phyloP scores from a whole-genome alignment of 92 coral and sea anemone species.

The Ricordea florida region DNA sequence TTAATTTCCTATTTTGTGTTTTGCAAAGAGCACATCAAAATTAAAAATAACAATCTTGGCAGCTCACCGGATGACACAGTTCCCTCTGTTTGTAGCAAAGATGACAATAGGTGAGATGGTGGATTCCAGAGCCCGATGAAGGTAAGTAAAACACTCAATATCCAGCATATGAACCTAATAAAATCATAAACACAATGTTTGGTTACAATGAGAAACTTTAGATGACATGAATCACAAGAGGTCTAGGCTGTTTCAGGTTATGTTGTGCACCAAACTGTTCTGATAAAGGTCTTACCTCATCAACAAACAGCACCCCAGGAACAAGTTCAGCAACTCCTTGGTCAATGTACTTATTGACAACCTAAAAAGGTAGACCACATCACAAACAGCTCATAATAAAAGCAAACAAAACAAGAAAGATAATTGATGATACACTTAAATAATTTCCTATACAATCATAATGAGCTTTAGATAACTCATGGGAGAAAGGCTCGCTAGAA shows the following conservation, averaged over 20 bases:
- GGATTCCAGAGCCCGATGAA: slow-evolving; percentile 96
- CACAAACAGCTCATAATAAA: too few species aligned
- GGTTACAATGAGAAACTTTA: not conserved
- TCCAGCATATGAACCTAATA: slow-evolving; percentile 93
- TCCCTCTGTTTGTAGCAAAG: slow-evolving; percentile 97
- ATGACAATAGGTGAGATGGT: slow-evolving; percentile 97
- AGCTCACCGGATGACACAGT: slow-evolving; percentile 81
- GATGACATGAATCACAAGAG: not conserved
- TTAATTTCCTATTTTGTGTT: too few species aligned
- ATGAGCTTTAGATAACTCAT: too few species aligned
- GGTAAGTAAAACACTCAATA: slow-evolving; percentile 95
- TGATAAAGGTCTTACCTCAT: slow-evolving; percentile 81
- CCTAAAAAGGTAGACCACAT: slow-evolving; percentile 36
- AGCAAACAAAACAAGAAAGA: too few species aligned
- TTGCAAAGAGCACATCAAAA: too few species aligned
- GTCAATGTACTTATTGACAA: slow-evolving; percentile 97
- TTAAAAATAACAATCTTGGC: not conserved
- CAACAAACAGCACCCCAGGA: slow-evolving; percentile 97
- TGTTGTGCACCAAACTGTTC: not conserved
- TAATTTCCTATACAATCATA: too few species aligned
- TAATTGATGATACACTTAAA: too few species aligned
- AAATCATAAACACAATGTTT: not conserved
- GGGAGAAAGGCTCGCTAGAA: too few species aligned
- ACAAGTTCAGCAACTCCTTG: slow-evolving; percentile 99
- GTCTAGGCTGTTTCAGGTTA: not conserved